phyloP scores from a whole-genome alignment of 2,113 vertebrate species.

The Oceanodroma tethys region DNA sequence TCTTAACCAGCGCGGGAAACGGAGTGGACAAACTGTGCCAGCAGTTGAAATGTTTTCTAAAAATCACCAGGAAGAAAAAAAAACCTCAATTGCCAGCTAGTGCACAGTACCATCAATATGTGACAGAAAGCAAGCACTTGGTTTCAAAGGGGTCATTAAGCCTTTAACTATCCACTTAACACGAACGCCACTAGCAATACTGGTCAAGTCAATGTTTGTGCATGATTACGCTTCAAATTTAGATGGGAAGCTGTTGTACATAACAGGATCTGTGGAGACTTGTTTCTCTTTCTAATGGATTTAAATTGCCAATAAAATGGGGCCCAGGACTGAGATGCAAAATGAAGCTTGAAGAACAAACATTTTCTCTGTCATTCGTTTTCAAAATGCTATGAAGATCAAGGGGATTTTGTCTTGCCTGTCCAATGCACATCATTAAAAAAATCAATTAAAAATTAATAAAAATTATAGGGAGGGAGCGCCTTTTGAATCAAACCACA shows the following conservation, averaged over 20 bases:
- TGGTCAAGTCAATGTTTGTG: constrained; percentile 48
- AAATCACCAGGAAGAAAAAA: not conserved
- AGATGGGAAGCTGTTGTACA: not conserved
- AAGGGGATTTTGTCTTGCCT: not conserved
- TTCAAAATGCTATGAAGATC: not conserved
- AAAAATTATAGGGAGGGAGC: not conserved
- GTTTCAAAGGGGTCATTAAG: constrained; percentile 42
- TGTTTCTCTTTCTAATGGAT: constrained; percentile 23
- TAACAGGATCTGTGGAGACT: not conserved
- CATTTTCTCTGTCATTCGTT: not conserved
- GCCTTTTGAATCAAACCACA: not conserved
- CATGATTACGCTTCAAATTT: constrained; percentile 29
- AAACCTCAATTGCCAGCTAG: not conserved
- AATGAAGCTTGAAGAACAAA: not conserved
- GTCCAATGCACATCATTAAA: not conserved
- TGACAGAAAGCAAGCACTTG: not conserved
- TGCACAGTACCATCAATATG: not conserved
- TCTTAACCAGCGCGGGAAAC: not conserved
- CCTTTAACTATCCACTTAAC: constrained; percentile 50
- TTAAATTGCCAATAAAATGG: not conserved
- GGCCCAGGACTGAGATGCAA: not conserved
- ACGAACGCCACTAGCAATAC: not conserved
- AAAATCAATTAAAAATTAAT: not conserved
- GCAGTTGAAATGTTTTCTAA: not conserved
- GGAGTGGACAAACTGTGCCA: not conserved